phyloP scores from a whole-genome alignment of 1,140 invertebrate genomes.

The Caligus rogercresseyi region DNA sequence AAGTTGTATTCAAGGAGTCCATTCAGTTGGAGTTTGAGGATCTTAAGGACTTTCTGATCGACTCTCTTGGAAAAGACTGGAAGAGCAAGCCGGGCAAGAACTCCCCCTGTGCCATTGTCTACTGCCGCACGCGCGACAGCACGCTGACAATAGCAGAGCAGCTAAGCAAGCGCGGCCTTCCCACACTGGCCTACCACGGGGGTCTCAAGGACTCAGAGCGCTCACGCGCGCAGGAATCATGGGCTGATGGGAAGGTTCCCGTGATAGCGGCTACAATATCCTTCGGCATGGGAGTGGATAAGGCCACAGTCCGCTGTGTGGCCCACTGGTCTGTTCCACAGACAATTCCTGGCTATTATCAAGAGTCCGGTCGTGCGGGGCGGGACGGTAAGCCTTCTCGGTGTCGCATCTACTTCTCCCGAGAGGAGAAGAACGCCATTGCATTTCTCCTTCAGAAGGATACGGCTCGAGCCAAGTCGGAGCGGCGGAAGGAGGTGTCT shows the following conservation, averaged over 20 bases:
- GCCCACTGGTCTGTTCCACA: constrained; percentile 82
- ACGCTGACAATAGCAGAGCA: constrained; percentile 41
- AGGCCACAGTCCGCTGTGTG: constrained; percentile 56
- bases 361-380: constrained; percentile 44
- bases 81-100: constrained; percentile 24
- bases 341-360: constrained; percentile 43
- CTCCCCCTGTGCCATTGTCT: constrained; percentile 50
- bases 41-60: constrained; percentile 45
- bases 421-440: constrained; percentile 53
- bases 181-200: constrained; percentile 44
- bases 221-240: constrained; percentile 39
- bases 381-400: constrained; percentile 39
- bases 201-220: constrained; percentile 37
- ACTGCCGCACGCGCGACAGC: constrained; percentile 45
- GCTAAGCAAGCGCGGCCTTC: constrained; percentile 36
- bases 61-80: constrained; percentile 28
- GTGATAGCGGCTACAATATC: constrained; percentile 45
- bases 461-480: constrained; percentile 36
- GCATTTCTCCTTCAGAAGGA: constrained; percentile 57
- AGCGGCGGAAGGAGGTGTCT: constrained; percentile 36
- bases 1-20: constrained; percentile 56
- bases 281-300: constrained; percentile 59
- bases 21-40: constrained; percentile 50
- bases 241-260: constrained; percentile 43
- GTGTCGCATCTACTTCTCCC: constrained; percentile 50